These are phyloP conservation scores for Canis aureus DNA, from an alignment of 2,113 vertebrate genomes.

Conservation along the genomic window DNA sequence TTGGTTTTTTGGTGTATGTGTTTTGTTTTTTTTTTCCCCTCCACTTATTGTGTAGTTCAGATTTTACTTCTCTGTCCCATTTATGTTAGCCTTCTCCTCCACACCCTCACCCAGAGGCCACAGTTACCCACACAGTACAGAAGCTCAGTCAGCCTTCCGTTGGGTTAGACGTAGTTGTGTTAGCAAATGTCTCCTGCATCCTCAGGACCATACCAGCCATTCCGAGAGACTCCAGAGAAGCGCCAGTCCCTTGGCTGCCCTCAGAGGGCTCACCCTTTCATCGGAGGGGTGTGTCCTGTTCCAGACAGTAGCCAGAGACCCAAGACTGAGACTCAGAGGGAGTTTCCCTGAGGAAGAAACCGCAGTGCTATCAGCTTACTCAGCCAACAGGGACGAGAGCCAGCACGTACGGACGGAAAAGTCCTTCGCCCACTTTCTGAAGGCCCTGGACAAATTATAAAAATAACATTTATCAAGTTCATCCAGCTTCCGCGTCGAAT, in stretches of 20 bases:
- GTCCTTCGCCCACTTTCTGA: slow-evolving; percentile 43
- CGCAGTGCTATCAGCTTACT: not conserved
- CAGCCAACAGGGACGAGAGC: not conserved
- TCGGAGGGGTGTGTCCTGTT: not conserved
- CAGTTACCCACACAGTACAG: not conserved
- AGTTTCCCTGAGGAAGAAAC: slow-evolving; percentile 29
- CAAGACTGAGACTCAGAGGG: not conserved
- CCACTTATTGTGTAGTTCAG: too few species aligned
- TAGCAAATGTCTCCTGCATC: not conserved
- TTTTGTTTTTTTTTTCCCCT: too few species aligned
- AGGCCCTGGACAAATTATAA: slow-evolving; percentile 31
- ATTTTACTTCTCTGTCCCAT: not conserved
- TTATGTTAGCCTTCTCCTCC: not conserved
- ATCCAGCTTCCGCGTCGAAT: slow-evolving; percentile 21
- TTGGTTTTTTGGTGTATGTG: not conserved
- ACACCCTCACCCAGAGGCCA: not conserved
- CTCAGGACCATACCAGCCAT: not conserved
- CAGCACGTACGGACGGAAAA: not conserved
- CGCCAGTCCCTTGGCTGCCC: not conserved
- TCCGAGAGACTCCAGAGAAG: not conserved
- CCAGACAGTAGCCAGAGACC: not conserved
- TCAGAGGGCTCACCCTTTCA: not conserved
- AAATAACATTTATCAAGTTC: slow-evolving; percentile 55
- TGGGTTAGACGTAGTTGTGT: not conserved
- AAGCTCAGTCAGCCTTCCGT: not conserved